A percentile compares a stretch with the other conserved stretches of the same genome.
Conservation (phyloP, 2,888 invertebrate species). For the Andrena minutula region DNA sequence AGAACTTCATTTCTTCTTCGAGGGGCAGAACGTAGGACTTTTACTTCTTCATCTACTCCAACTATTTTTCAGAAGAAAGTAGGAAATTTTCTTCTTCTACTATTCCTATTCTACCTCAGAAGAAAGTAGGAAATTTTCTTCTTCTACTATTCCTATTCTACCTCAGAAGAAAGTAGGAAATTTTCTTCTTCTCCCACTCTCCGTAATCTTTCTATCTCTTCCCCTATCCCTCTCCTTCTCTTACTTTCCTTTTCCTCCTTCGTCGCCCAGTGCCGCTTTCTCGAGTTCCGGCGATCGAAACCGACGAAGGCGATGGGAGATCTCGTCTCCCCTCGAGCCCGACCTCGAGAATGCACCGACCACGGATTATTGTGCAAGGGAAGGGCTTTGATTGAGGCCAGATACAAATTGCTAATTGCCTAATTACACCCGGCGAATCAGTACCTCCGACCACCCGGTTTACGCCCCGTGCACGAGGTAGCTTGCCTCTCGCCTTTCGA, state of each 20-base stretch:
- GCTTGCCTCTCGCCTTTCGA: conserved; percentile 56
- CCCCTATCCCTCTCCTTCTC: neutral
- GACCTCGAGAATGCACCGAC: conserved; percentile 30
- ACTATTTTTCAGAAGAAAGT: too few species aligned
- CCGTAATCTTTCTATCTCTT: too few species aligned
- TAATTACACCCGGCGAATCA: conserved; percentile 81
- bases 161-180: too few species aligned
- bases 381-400: conserved; percentile 73
- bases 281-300: conserved; percentile 28
- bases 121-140: too few species aligned
- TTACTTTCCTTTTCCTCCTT: conserved; percentile 5
- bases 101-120: too few species aligned
- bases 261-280: conserved; percentile 14
- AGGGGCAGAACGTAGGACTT: too few species aligned
- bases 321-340: conserved; percentile 18
- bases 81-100: too few species aligned
- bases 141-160: too few species aligned
- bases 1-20: too few species aligned
- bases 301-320: conserved; percentile 3
- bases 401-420: conserved; percentile 80
- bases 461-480: conserved; percentile 37
- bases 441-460: conserved; percentile 71
- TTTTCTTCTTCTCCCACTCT: too few species aligned
- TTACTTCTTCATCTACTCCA: too few species aligned
- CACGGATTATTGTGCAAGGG: conserved; percentile 64